Conservation (phyloP, 2,797 vertebrate species). For the Nyctalus aviator region DNA sequence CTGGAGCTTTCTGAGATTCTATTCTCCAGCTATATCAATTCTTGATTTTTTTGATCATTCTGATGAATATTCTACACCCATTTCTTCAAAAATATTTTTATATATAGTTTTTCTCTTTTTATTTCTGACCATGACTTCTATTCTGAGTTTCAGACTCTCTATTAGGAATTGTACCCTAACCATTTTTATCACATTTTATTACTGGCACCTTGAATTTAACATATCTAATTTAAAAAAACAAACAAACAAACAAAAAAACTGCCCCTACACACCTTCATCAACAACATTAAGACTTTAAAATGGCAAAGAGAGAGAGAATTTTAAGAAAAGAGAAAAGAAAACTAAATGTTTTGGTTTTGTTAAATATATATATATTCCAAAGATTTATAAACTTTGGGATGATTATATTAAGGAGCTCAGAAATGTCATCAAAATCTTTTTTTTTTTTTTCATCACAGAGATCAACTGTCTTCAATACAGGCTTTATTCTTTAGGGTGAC, state of each 20-base stretch:
- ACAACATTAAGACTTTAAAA: background rate
- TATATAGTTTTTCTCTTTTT: constrained; percentile 1
- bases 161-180: background rate
- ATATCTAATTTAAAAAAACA: background rate
- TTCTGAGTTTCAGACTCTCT: background rate
- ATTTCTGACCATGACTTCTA: background rate
- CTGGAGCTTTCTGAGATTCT: background rate
- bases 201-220: background rate
- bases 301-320: background rate
- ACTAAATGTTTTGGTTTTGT: background rate
- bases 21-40: background rate
- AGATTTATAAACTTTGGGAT: background rate
- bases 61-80: background rate
- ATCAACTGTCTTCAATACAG: background rate
- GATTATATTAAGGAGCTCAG: background rate
- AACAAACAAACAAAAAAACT: background rate
- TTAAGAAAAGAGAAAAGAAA: background rate
- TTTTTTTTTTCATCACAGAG: background rate
- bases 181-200: background rate
- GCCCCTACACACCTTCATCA: background rate
- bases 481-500: background rate
- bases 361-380: background rate
- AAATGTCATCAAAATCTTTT: background rate
- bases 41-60: background rate
- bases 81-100: background rate